Percentiles rank a stretch among this genome's conserved stretches.
Conservation (phyloP, 2,797 vertebrate species). For the Spinus pinus region DNA sequence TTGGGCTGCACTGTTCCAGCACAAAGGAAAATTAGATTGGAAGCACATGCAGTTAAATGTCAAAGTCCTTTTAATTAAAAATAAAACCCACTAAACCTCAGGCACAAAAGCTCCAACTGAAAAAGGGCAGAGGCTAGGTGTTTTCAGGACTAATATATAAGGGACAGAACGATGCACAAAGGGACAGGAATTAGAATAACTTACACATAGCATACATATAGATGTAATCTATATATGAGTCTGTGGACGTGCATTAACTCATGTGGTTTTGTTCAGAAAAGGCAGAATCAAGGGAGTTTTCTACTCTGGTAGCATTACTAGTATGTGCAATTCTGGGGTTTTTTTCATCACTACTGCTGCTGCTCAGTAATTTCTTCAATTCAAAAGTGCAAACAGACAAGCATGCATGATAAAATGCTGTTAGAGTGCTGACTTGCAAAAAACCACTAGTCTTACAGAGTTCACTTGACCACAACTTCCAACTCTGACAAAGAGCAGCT, state of each 20-base stretch:
- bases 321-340: rapidly evolving
- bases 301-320: not conserved
- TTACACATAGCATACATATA: not conserved
- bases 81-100: not conserved
- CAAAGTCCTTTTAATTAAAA: not conserved
- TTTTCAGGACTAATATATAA: not conserved
- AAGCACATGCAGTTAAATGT: not conserved
- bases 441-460: not conserved
- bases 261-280: not conserved
- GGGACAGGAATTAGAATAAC: not conserved
- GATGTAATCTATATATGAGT: not conserved
- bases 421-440: not conserved
- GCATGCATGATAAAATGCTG: not conserved
- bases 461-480: not conserved
- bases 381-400: not conserved
- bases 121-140: not conserved
- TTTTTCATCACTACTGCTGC: not conserved
- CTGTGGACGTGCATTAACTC: not conserved
- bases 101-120: not conserved
- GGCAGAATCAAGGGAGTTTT: not conserved
- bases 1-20: not conserved
- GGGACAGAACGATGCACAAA: not conserved
- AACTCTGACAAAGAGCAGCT: not conserved
- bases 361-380: not conserved
- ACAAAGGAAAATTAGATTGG: not conserved